Evolutionary conservation across 2,113 vertebrate genomes (phyloP).

Genomic region (Raja brachyura): DNA sequence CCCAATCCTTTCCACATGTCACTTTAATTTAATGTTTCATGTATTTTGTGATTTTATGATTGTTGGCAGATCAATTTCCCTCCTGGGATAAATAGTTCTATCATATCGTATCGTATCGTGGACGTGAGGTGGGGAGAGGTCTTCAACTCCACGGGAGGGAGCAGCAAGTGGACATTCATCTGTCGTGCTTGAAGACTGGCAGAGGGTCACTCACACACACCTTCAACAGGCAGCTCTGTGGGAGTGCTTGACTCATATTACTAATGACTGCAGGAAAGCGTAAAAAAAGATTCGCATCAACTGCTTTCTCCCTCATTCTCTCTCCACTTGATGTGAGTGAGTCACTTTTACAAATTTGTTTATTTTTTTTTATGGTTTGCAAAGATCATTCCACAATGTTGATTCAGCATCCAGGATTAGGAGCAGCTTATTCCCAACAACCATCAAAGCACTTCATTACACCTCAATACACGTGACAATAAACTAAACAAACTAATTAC

Average conservation of each 20-base stretch:
- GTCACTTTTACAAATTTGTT: not conserved
- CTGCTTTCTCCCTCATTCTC: not conserved
- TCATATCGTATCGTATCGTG: not conserved
- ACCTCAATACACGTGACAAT: no score
- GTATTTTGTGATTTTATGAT: no score
- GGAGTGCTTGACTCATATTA: not conserved
- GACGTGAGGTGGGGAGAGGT: not conserved
- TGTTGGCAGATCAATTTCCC: no score
- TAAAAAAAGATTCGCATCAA: not conserved
- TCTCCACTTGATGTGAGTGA: conserved; percentile 29
- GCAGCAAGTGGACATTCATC: not conserved
- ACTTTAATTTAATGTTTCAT: no score
- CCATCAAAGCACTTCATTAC: no score
- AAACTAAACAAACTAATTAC: no score
- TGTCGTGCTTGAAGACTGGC: not conserved
- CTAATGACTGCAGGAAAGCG: not conserved
- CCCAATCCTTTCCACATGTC: no score
- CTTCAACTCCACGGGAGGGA: not conserved
- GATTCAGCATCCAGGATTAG: not conserved
- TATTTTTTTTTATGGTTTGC: not conserved
- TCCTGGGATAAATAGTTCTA: no score
- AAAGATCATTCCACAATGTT: not conserved
- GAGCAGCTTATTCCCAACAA: no score
- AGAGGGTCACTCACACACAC: not conserved
- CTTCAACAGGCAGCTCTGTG: not conserved